phyloP scores from a whole-genome alignment of 2,797 vertebrate species.

The Hypotaenidia philippensis region DNA sequence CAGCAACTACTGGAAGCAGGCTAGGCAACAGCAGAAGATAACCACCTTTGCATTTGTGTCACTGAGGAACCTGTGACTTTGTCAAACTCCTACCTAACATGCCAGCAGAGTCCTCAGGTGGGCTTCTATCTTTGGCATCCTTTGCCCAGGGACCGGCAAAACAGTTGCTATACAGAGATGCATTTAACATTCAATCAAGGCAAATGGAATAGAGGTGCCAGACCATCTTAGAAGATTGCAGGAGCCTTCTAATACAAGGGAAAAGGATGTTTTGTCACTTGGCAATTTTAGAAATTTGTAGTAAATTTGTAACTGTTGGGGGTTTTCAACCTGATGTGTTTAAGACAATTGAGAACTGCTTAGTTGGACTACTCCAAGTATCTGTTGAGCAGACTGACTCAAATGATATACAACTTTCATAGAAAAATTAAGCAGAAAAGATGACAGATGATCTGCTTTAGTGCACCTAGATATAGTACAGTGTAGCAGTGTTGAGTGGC shows the following conservation, averaged over 20 bases:
- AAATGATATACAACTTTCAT: neutral
- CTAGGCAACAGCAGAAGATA: neutral
- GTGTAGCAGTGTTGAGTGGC: conserved; percentile 15
- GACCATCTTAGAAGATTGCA: neutral
- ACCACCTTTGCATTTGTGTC: neutral
- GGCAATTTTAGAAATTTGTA: neutral
- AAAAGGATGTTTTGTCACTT: neutral
- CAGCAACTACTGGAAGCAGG: neutral
- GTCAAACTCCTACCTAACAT: neutral
- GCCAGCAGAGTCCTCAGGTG: neutral
- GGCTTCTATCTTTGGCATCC: neutral
- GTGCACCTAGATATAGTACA: neutral
- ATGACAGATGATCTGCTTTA: neutral
- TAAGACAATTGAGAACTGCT: neutral
- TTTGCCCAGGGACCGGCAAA: neutral
- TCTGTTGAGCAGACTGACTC: neutral
- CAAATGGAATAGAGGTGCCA: neutral
- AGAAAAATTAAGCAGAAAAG: conserved; percentile 29
- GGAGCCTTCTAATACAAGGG: neutral
- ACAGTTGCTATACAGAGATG: neutral
- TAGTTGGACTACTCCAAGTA: neutral
- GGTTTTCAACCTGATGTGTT: neutral
- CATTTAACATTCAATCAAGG: neutral
- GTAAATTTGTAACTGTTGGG: neutral
- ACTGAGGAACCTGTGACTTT: neutral